These are phyloP conservation scores for Campoplex capitator DNA, from an alignment of 2,888 invertebrate genomes.

Conservation along the genomic window DNA sequence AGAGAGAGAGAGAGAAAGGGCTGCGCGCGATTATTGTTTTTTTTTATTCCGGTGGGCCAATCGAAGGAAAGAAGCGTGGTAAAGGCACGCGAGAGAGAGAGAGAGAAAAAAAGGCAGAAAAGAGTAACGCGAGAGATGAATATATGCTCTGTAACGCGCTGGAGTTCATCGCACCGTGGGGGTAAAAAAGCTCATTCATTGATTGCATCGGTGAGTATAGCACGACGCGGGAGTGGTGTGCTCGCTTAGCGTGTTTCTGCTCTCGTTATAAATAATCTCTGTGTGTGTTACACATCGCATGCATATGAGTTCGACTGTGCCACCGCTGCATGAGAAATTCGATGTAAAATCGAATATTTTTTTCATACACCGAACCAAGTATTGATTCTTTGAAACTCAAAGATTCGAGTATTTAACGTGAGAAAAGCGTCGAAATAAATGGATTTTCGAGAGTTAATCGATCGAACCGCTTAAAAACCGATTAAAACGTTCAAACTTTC, in stretches of 20 bases:
- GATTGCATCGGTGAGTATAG: conserved; percentile 77
- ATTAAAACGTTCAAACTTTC: too few relatives aligned
- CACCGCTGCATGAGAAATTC: conserved; percentile 9
- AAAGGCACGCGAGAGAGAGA: conserved; percentile 23
- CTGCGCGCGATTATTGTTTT: conserved; percentile 12
- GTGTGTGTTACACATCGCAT: conserved; percentile 40
- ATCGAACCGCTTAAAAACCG: too few relatives aligned
- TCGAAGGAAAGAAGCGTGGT: conserved; percentile 16
- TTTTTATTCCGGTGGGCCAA: conserved; percentile 34
- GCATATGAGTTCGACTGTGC: conserved; percentile 11
- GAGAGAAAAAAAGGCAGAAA: conserved; percentile 32
- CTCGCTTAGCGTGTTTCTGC: conserved; percentile 64
- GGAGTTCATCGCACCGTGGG: conserved; percentile 61
- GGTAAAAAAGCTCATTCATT: conserved; percentile 80
- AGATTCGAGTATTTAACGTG: too few relatives aligned
- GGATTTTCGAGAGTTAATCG: too few relatives aligned
- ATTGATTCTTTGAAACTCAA: too few relatives aligned
- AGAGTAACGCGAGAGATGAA: conserved; percentile 62
- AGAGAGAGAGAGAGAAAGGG: neutral
- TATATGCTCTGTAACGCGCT: conserved; percentile 33
- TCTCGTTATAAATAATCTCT: conserved; percentile 14
- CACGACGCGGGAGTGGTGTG: conserved; percentile 59
- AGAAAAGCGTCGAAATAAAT: too few relatives aligned
- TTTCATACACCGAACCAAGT: too few relatives aligned
- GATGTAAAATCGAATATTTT: neutral